These are phyloP conservation scores for Dioctria rufipes DNA, from an alignment of 2,888 invertebrate species.

Conservation along the genomic window DNA sequence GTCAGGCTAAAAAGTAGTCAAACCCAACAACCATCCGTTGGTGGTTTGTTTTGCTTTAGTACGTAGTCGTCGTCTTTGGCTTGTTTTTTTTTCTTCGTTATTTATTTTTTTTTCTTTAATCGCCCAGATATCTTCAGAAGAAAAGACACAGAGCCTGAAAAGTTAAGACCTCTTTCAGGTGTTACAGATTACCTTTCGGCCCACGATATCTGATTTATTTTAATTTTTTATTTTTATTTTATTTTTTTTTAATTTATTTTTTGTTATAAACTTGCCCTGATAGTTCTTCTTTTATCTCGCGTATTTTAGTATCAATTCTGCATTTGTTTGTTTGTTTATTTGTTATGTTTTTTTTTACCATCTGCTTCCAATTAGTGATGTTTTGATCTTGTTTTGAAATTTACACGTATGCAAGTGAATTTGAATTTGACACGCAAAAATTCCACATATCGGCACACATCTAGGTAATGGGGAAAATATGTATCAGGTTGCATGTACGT, in stretches of 20 bases:
- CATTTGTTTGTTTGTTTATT: neutral
- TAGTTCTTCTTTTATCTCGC: neutral
- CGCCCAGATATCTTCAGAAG: neutral
- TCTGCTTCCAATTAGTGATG: conserved; percentile 44
- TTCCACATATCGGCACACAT: neutral
- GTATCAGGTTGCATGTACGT: too few species aligned
- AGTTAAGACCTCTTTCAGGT: conserved; percentile 47
- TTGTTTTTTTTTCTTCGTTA: conserved; percentile 14
- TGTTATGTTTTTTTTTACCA: conserved; percentile 13
- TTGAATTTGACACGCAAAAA: conserved; percentile 32
- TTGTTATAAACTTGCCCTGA: conserved; percentile 11
- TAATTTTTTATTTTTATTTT: conserved; percentile 1
- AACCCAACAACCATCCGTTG: conserved; percentile 21
- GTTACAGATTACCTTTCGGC: conserved; percentile 51
- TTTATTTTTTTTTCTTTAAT: neutral
- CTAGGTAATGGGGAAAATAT: too few species aligned
- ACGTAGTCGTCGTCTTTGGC: neutral
- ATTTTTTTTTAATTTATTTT: neutral
- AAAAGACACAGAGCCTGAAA: conserved; percentile 13
- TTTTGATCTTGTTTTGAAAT: conserved; percentile 48
- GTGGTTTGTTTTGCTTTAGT: conserved; percentile 21
- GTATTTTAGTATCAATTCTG: conserved; percentile 19
- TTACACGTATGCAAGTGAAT: conserved; percentile 33
- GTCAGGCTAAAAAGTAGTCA: conserved; percentile 48
- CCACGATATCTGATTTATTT: conserved; percentile 49